phyloP scores from a whole-genome alignment of 1,140 invertebrate genomes.

The Muscidifurax raptorellus region DNA sequence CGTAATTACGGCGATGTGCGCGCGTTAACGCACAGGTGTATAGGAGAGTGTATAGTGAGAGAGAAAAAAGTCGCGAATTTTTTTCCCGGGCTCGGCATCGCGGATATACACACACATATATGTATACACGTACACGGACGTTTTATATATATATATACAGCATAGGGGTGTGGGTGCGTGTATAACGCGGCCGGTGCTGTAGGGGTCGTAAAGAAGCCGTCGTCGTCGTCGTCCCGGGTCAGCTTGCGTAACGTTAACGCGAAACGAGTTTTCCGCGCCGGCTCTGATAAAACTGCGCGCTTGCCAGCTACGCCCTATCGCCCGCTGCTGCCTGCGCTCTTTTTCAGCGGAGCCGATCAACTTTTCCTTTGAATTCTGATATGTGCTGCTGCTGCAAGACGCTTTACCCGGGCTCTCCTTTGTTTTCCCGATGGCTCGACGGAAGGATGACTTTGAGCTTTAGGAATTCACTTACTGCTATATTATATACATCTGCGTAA shows the following conservation, averaged over 20 bases:
- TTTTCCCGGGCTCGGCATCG: neutral
- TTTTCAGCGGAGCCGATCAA: slow-evolving; percentile 14
- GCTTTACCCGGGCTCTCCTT: neutral
- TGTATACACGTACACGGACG: neutral
- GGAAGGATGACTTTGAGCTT: no score
- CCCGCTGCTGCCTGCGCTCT: neutral
- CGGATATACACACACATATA: neutral
- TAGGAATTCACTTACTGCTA: neutral
- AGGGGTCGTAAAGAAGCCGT: slow-evolving; percentile 67
- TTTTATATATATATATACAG: neutral
- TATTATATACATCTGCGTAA: no score
- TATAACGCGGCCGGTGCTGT: neutral
- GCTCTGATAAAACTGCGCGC: slow-evolving; percentile 42
- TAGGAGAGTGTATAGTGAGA: neutral
- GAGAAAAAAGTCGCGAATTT: slow-evolving; percentile 3
- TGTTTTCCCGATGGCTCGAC: neutral
- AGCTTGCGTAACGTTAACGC: slow-evolving; percentile 68
- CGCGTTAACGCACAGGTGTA: neutral
- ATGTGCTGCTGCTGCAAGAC: neutral
- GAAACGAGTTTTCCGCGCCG: slow-evolving; percentile 62
- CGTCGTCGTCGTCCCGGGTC: slow-evolving; percentile 56
- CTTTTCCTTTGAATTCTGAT: slow-evolving; percentile 45
- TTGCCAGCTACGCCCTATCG: neutral
- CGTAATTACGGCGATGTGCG: slow-evolving; percentile 41
- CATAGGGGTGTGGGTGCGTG: neutral